phyloP scores from a whole-genome alignment of 1,140 invertebrate genomes.

The Aphelinus certus region DNA sequence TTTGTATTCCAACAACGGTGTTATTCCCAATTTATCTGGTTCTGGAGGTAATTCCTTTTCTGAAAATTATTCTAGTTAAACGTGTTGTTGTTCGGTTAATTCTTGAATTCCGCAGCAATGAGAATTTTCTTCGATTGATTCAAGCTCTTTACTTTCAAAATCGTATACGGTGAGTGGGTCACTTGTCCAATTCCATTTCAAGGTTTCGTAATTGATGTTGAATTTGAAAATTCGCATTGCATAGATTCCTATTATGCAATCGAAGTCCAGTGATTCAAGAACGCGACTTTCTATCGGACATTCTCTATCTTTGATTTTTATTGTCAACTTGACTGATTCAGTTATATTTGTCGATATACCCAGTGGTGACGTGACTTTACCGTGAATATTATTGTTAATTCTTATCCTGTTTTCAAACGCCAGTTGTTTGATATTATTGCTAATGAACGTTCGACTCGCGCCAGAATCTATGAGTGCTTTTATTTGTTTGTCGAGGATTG shows the following conservation, averaged over 20 bases:
- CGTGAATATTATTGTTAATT: neutral
- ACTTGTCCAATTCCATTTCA: neutral
- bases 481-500: neutral
- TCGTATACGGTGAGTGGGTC: neutral
- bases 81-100: neutral
- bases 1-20: slow-evolving; percentile 1
- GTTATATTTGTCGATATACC: neutral
- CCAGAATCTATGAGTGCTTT: too few relatives aligned
- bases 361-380: neutral
- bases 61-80: neutral
- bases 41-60: neutral
- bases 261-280: neutral
- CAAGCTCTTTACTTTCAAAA: neutral
- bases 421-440: neutral
- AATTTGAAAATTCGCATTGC: too few relatives aligned
- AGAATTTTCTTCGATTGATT: neutral
- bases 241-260: too few relatives aligned
- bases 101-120: neutral
- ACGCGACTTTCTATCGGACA: too few relatives aligned
- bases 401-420: neutral
- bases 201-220: too few relatives aligned
- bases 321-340: neutral
- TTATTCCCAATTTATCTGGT: neutral
- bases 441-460: neutral
- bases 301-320: too few relatives aligned